These are phyloP conservation scores for Ceryle rudis DNA, from an alignment of 2,797 vertebrate species.

Conservation along the genomic window DNA sequence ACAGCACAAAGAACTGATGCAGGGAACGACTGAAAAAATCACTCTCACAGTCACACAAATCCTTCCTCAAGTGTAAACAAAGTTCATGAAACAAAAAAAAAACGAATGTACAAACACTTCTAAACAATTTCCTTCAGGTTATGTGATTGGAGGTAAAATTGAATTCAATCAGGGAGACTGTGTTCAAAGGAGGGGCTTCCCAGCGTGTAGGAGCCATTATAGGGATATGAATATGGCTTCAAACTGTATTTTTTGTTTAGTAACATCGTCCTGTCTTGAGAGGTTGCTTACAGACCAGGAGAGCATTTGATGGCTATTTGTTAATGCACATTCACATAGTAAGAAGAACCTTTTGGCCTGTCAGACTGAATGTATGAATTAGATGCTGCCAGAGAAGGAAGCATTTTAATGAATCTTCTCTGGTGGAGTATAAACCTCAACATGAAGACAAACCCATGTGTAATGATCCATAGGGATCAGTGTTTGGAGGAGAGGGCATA, in stretches of 20 bases:
- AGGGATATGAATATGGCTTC: not conserved
- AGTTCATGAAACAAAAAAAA: not conserved
- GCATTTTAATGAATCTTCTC: not conserved
- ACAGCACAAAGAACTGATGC: not conserved
- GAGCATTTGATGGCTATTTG: not conserved
- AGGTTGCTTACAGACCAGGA: not conserved
- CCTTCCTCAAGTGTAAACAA: not conserved
- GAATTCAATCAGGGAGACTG: not conserved
- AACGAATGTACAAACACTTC: not conserved
- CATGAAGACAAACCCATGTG: not conserved
- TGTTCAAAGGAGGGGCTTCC: not conserved
- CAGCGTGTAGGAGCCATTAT: not conserved
- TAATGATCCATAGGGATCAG: not conserved
- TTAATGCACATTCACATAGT: not conserved
- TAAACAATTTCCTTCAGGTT: not conserved
- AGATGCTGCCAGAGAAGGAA: not conserved
- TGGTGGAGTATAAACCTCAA: not conserved
- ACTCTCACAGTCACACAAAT: not conserved
- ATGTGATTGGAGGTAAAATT: not conserved
- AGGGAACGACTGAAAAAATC: not conserved
- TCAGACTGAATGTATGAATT: not conserved
- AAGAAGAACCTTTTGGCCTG: not conserved
- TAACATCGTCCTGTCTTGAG: not conserved
- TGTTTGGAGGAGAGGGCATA: not conserved
- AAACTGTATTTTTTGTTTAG: not conserved